phyloP scores from a whole-genome alignment of 1,140 invertebrate species.

The Leptinotarsa defecta region DNA sequence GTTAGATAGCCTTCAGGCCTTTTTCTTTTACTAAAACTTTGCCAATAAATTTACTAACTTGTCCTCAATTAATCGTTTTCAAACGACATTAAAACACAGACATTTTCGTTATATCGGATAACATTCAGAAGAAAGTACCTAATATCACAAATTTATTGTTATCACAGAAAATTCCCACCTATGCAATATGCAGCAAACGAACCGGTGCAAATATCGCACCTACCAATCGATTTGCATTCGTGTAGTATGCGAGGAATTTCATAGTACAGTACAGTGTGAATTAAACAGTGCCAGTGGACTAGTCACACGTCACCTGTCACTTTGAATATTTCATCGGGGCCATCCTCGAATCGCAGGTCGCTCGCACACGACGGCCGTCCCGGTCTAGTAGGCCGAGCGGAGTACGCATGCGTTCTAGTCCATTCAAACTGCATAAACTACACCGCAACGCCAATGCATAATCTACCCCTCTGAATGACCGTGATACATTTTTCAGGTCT shows the following conservation, averaged over 20 bases:
- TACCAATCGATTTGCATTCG: neutral
- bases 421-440: neutral
- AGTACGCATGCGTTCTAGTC: neutral
- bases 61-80: too few species aligned
- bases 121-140: too few species aligned
- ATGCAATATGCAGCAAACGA: too few species aligned
- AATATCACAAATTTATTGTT: too few species aligned
- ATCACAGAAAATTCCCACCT: too few species aligned
- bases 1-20: too few species aligned
- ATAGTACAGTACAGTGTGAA: conserved; percentile 6
- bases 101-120: too few species aligned
- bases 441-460: neutral
- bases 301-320: neutral
- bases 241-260: neutral
- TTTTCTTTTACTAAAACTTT: too few species aligned
- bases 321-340: neutral
- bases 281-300: conserved; percentile 1
- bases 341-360: neutral
- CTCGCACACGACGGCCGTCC: neutral
- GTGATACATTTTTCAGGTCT: neutral
- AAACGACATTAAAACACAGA: too few species aligned
- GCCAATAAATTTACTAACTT: too few species aligned
- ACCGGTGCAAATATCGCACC: neutral
- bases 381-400: neutral
- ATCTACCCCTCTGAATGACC: neutral